A percentile compares a stretch with the other conserved stretches of the same genome.
phyloP scores from a whole-genome alignment of 2,113 vertebrate species.

The Thunnus thynnus region DNA sequence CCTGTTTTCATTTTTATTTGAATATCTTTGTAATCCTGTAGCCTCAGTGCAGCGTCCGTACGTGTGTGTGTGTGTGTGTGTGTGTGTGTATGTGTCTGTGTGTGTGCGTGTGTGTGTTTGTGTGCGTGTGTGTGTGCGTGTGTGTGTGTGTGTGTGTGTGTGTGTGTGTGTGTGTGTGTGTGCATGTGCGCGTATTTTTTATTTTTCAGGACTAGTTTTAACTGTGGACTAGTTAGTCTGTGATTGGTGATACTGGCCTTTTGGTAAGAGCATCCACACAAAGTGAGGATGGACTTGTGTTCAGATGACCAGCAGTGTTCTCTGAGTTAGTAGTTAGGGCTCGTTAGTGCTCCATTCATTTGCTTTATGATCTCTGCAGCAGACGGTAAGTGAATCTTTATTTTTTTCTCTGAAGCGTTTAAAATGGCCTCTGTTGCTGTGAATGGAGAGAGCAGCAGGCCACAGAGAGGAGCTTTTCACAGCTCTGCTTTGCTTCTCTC shows the following conservation, averaged over 20 bases:
- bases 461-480: slow-evolving; percentile 16
- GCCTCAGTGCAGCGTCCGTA: not conserved
- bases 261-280: slow-evolving; percentile 23
- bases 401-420: slow-evolving; percentile 24
- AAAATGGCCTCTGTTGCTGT: slow-evolving; percentile 58
- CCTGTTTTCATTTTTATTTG: slow-evolving; percentile 25
- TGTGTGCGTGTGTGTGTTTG: no score
- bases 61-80: not conserved
- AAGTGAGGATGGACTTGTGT: not conserved
- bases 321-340: slow-evolving; percentile 17
- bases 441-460: slow-evolving; percentile 41
- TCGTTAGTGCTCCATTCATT: slow-evolving; percentile 29
- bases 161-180: no score
- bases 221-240: slow-evolving; percentile 12
- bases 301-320: not conserved
- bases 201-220: not conserved
- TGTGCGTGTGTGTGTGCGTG: not conserved
- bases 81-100: no score
- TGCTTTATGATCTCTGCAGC: slow-evolving; percentile 43
- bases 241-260: slow-evolving; percentile 10
- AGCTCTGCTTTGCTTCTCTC: slow-evolving; percentile 29
- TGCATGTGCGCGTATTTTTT: no score
- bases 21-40: slow-evolving; percentile 11
- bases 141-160: not conserved
- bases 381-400: slow-evolving; percentile 76